Base-by-base conservation (phyloP, 2,113 vertebrate species). In the Stictonetta naevosa region DNA sequence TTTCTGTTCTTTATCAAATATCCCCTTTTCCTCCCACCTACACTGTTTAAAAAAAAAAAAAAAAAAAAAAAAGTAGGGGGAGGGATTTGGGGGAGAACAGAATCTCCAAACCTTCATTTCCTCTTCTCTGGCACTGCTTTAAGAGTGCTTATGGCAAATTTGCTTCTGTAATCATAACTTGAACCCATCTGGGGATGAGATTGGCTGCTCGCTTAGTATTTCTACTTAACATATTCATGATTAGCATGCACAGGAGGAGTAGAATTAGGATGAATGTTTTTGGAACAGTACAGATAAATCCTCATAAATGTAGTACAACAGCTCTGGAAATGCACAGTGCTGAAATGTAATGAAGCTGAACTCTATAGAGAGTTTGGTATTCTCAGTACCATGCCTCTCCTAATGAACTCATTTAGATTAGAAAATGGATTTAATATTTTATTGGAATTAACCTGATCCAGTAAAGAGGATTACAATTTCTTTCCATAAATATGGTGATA, bases 371-470 rank as follows among this genome's bases (percentile, higher is more conserved):
- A 98, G 96, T 98, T 98, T 97, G 97, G 95, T 98, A 98, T 98
- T 98, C 97, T 98, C 98, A 97, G 96, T 96, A 97, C 97, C 96
- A 95, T 98, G 96, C 97, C 97, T 98, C 96, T 98, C 97, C 97
- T 98, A 98, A 98, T 98, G 98, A 98, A 98, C 98, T 98, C 98
- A 98, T 98, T 98, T 98, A 98, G 98, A 98, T 98, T 98, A 98
- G 98, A 98, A 98, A 98, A 98, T 98, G 98, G 98, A 98, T 98
- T 98, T 98, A 98, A 98, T 98, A 98, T 98, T 98, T 98, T 98
- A 98, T 98, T 98, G 98, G 98, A 98, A 98, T 98, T 98, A 98
- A 98, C 98, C 98, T 98, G 98, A 98, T 97, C 97, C 95, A 98
- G 98, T 98, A 98, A 98, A 98, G 98, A 98, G 98, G 98, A 98